These are phyloP conservation scores for Eristalis arbustorum DNA, from an alignment of 2,888 invertebrate genomes.

Conservation along the genomic window DNA sequence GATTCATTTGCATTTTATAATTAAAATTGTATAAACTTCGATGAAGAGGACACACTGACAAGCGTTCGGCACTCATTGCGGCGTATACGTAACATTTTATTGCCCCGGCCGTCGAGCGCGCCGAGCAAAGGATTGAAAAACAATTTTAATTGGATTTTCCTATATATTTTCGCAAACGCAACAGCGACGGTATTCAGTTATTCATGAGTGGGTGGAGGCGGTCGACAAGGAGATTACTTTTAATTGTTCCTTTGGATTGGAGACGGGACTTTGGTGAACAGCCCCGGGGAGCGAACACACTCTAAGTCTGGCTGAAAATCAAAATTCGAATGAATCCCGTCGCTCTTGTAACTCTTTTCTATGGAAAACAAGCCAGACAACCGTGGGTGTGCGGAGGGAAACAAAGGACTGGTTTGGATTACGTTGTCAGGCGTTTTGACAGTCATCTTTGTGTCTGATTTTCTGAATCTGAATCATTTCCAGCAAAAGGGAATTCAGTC, in stretches of 20 bases:
- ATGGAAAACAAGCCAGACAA: background rate
- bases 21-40: conserved; percentile 46
- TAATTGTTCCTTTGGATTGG: conserved; percentile 23
- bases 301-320: background rate
- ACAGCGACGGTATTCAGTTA: background rate
- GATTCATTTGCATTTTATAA: conserved; percentile 63
- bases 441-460: background rate
- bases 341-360: background rate
- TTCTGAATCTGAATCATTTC: too few species aligned
- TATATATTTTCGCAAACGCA: conserved; percentile 7
- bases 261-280: background rate
- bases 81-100: conserved; percentile 28
- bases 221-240: background rate
- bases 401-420: background rate
- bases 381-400: background rate
- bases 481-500: background rate
- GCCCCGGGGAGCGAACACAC: background rate
- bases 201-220: background rate
- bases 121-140: conserved; percentile 5
- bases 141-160: conserved; percentile 33
- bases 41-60: conserved; percentile 2
- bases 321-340: background rate
- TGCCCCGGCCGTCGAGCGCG: background rate
- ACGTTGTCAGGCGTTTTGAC: background rate
- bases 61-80: background rate